Percentiles rank a stretch among this genome's conserved stretches.
Conservation (phyloP, 1,140 invertebrate genomes). For the Leptestheria dahalacensis region DNA sequence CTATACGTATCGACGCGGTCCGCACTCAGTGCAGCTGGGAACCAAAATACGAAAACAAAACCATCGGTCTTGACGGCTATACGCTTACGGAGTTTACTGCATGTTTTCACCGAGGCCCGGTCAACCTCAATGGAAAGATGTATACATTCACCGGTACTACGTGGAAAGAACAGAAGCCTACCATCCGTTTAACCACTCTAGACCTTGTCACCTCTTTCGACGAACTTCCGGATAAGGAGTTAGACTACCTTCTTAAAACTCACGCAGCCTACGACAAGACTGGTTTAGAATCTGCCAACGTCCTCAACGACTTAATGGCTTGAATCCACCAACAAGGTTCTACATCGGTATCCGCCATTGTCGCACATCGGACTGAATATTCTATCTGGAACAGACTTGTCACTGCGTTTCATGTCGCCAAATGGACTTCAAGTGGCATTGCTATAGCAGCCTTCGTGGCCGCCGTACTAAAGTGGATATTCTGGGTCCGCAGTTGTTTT, state of each 20-base stretch:
- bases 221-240: neutral
- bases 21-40: neutral
- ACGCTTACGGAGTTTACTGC: neutral
- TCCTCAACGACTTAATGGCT: neutral
- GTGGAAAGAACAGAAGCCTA: neutral
- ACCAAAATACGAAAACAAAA: neutral
- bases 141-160: neutral
- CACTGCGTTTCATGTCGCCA: too few relatives aligned
- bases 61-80: neutral
- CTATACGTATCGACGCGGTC: neutral
- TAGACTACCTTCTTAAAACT: neutral
- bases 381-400: too few relatives aligned
- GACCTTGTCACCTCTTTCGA: neutral
- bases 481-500: too few relatives aligned
- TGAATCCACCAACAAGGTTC: neutral
- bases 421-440: too few relatives aligned
- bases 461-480: too few relatives aligned
- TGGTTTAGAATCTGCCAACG: neutral
- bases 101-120: neutral
- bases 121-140: neutral
- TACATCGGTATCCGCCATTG: too few relatives aligned
- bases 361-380: too few relatives aligned
- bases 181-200: neutral
- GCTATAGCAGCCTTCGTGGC: too few relatives aligned
- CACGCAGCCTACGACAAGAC: neutral